These are phyloP conservation scores for Todus mexicanus DNA, from an alignment of 2,797 vertebrate genomes.

Conservation along the genomic window DNA sequence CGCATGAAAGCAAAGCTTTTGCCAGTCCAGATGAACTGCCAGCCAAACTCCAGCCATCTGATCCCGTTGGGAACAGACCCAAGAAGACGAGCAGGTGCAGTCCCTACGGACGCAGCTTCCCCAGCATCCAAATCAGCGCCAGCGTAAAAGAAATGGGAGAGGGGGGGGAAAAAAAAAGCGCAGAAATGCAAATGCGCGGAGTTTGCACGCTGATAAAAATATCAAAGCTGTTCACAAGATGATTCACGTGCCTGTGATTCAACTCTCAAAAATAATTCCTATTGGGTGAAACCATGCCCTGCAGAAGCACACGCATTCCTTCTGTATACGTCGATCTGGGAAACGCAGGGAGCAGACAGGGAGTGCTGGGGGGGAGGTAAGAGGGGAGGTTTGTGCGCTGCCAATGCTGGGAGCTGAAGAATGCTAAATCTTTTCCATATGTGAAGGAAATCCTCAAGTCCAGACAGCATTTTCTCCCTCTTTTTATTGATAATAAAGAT, in stretches of 20 bases:
- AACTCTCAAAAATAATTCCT: background rate
- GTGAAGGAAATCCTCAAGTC: conserved; percentile 66
- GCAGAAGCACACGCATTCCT: background rate
- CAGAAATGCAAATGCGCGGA: background rate
- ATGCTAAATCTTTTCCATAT: conserved; percentile 65
- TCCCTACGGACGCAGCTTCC: background rate
- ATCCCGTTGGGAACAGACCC: background rate
- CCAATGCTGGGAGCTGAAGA: conserved; percentile 49
- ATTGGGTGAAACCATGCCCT: background rate
- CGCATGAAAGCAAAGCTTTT: background rate
- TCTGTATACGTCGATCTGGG: background rate
- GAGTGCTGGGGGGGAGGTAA: conserved; percentile 13
- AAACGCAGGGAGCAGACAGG: background rate
- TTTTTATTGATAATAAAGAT: conserved; percentile 64
- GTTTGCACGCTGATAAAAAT: background rate
- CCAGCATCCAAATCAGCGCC: background rate
- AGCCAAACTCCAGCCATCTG: background rate
- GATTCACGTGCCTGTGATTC: conserved; percentile 65
- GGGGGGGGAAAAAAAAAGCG: background rate
- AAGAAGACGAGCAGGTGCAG: conserved; percentile 8
- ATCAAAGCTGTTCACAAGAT: conserved; percentile 73
- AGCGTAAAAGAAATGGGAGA: background rate
- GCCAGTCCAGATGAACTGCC: background rate
- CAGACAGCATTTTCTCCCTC: conserved; percentile 48
- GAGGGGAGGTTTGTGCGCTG: conserved; percentile 13